These are phyloP conservation scores for Kryphioiulus occultus DNA, from an alignment of 2,888 invertebrate species.

Conservation along the genomic window DNA sequence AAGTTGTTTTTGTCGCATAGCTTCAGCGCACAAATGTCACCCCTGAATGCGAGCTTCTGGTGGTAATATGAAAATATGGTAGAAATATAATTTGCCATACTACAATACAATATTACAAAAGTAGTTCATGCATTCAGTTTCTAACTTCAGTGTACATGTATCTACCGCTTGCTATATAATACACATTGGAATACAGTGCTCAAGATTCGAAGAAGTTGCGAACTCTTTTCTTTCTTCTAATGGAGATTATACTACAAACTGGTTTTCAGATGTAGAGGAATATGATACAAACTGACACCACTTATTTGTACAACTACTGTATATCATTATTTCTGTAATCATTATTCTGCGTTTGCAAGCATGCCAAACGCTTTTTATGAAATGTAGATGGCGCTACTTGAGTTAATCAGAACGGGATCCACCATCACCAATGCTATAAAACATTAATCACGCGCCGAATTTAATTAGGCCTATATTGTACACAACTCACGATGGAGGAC, in stretches of 20 bases:
- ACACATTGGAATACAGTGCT: too few relatives aligned
- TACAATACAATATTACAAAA: too few relatives aligned
- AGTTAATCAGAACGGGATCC: neutral
- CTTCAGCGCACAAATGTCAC: neutral
- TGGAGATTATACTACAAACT: too few relatives aligned
- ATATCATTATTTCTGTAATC: too few relatives aligned
- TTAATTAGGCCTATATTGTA: neutral
- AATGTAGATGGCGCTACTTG: neutral
- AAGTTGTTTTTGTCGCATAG: neutral
- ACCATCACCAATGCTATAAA: neutral
- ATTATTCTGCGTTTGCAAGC: too few relatives aligned
- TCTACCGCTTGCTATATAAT: too few relatives aligned
- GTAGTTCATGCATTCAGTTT: too few relatives aligned
- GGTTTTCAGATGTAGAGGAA: too few relatives aligned
- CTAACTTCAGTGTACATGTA: too few relatives aligned
- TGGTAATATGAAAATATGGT: neutral
- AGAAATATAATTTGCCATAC: neutral
- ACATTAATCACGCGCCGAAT: neutral
- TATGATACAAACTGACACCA: too few relatives aligned
- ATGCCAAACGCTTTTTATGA: neutral
- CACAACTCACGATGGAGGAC: neutral
- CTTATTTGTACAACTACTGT: too few relatives aligned
- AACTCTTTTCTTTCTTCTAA: neutral
- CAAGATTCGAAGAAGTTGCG: too few relatives aligned
- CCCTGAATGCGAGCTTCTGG: neutral